phyloP scores from a whole-genome alignment of 2,888 invertebrate genomes.

The Harpalus rufipes region DNA sequence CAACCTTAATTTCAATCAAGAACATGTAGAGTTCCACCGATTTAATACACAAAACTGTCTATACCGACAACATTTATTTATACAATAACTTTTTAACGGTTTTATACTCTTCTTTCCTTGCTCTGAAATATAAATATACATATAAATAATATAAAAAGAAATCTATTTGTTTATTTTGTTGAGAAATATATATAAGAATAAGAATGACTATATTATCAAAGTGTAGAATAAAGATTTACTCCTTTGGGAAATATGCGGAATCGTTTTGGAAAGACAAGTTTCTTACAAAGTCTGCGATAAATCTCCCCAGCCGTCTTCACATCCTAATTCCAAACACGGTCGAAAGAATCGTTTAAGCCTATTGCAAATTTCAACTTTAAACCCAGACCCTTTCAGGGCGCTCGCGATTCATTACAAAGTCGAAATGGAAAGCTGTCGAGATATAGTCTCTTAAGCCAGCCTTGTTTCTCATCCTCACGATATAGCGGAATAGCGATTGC shows the following conservation, averaged over 20 bases:
- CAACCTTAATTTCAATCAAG: too few species aligned
- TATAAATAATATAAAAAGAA: too few species aligned
- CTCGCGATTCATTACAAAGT: constrained; percentile 42
- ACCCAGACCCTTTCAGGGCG: constrained; percentile 45
- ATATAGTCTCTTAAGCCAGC: constrained; percentile 9
- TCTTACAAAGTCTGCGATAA: constrained; percentile 14
- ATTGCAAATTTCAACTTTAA: constrained; percentile 55
- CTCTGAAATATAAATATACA: too few species aligned
- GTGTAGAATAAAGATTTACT: background rate
- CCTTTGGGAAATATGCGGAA: constrained; percentile 8
- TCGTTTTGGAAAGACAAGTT: constrained; percentile 24
- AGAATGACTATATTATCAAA: too few species aligned
- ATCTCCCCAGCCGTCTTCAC: constrained; percentile 33
- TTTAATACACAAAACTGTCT: too few species aligned
- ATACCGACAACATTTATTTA: too few species aligned
- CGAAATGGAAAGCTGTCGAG: constrained; percentile 49
- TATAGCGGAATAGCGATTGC: background rate
- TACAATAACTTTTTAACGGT: too few species aligned
- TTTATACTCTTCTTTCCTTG: too few species aligned
- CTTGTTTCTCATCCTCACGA: background rate
- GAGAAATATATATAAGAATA: too few species aligned
- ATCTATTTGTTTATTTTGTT: too few species aligned
- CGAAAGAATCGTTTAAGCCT: constrained; percentile 49
- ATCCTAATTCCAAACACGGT: constrained; percentile 40
- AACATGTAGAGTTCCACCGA: too few species aligned